phyloP scores from a whole-genome alignment of 2,113 vertebrate genomes.

The Urocitellus parryii region DNA sequence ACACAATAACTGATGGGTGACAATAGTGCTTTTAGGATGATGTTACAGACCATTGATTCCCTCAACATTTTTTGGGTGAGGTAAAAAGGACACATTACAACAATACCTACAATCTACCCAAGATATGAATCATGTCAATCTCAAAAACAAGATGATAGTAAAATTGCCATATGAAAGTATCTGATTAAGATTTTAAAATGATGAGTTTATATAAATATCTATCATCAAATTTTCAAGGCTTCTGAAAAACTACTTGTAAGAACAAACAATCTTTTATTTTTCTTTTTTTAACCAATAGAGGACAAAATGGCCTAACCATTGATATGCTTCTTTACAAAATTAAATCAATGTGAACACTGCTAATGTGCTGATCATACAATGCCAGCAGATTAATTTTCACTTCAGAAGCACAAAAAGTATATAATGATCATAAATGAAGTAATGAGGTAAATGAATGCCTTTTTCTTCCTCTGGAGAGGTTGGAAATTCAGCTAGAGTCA shows the following conservation, averaged over 20 bases:
- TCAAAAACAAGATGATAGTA: background rate
- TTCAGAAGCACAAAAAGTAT: slow-evolving; percentile 1
- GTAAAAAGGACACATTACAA: background rate
- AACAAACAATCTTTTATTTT: slow-evolving; percentile 5
- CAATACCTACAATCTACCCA: background rate
- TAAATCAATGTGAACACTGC: background rate
- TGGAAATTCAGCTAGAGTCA: slow-evolving; percentile 7
- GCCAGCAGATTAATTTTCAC: slow-evolving; percentile 44
- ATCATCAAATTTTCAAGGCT: background rate
- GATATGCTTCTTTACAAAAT: slow-evolving; percentile 25
- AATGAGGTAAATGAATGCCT: background rate
- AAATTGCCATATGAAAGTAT: background rate
- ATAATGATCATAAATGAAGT: slow-evolving; percentile 31
- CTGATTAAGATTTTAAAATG: background rate
- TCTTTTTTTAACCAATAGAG: slow-evolving; percentile 8
- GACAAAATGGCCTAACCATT: background rate
- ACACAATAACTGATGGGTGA: background rate
- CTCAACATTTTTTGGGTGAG: background rate
- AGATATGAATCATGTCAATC: background rate
- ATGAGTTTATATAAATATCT: background rate
- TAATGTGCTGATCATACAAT: background rate
- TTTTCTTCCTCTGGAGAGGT: background rate
- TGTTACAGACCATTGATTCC: background rate
- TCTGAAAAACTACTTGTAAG: slow-evolving; percentile 13
- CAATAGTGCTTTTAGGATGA: background rate